phyloP scores from a whole-genome alignment of 2,113 vertebrate species.

The Columba livia region DNA sequence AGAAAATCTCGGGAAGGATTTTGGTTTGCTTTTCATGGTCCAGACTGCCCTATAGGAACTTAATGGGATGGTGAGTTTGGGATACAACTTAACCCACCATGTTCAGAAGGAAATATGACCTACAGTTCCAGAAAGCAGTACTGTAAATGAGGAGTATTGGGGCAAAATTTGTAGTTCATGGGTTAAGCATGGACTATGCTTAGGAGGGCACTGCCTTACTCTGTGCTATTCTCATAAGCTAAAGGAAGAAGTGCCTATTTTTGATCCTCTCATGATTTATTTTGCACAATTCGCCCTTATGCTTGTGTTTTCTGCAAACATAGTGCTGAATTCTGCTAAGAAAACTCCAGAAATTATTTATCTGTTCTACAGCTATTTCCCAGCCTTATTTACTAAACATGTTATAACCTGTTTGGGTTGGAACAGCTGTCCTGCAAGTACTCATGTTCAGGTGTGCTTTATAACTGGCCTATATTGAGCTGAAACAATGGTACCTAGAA shows the following conservation, averaged over 20 bases:
- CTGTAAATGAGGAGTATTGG: background rate
- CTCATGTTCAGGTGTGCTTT: background rate
- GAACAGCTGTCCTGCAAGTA: background rate
- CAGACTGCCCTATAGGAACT: background rate
- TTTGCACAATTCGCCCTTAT: background rate
- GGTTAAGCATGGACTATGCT: background rate
- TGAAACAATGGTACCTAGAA: background rate
- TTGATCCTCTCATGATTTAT: background rate
- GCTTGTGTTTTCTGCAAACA: background rate
- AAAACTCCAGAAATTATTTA: background rate
- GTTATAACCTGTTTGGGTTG: background rate
- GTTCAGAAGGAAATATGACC: background rate
- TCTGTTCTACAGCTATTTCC: background rate
- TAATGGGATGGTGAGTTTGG: background rate
- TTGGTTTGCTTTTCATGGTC: background rate
- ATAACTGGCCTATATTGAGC: background rate
- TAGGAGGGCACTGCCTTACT: background rate
- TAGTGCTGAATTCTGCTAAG: background rate
- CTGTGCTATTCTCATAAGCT: background rate
- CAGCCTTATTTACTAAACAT: background rate
- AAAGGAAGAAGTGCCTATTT: background rate
- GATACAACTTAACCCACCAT: accelerated
- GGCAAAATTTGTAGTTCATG: background rate
- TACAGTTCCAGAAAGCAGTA: background rate
- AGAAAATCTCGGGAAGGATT: background rate